Evolutionary conservation across 2,113 vertebrate genomes (phyloP), one percentile per base, ranked within the genome.

Genomic region (Coregonus clupeaformis): DNA sequence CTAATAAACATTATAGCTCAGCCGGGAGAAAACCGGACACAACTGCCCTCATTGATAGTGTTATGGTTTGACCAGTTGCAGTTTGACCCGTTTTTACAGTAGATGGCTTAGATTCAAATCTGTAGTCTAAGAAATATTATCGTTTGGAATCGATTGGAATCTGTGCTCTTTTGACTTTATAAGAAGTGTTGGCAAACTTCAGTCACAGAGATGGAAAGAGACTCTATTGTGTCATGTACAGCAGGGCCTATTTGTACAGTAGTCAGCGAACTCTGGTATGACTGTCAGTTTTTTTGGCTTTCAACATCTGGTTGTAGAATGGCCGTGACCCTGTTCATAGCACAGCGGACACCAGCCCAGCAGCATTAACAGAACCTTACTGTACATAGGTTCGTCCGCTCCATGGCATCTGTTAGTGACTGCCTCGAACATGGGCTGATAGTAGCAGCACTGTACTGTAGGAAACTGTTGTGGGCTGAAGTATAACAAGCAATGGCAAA

Each of bases 1-100:
- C 45, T 64, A 64, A 68, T 62, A 69, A 67, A 71, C 68, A 24
- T 36, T n/a, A n/a, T n/a, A n/a, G n/a, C n/a, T n/a, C n/a, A 65
- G 36, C 60, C 20, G 25, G 69, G 66, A 27, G 59, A 42, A 24
- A 69, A 76, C 74, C 24, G 63, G 73, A 74, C 65, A 27, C n/a
- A 13, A 20, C 47, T 22, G 59, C 16, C 22, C 36, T 22, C 49
- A 16, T 4, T 32, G 20, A 27, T 77, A 71, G 62, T 76, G 77
- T 68, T 42, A 5, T 42, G 36, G 9, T 12, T 42, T 42, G 36
- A 42, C 36, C 36, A 11, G 9, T 18, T 16, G 49, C 14, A 52
- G 49, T 52, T 52, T 52, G 49, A 18, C 49, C 36, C 0, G 49
- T 52, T 4, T 14, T 52, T 5, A 52, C 36, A 3, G 49, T 1